Percentiles rank a stretch among this genome's conserved stretches.
Conservation (phyloP, 2,797 vertebrate species). For the Capromys pilorides region DNA sequence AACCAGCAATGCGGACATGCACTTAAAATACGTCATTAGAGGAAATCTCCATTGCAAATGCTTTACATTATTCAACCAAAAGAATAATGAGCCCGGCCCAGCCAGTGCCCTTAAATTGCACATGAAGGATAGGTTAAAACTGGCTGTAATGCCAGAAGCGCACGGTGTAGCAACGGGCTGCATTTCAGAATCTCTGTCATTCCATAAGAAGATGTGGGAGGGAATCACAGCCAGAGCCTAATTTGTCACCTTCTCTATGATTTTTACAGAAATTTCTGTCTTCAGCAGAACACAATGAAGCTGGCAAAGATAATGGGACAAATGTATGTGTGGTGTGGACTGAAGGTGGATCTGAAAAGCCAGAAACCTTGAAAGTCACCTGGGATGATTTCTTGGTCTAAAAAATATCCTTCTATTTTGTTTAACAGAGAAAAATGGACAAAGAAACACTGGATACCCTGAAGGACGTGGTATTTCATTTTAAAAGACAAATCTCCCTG, state of each 20-base stretch:
- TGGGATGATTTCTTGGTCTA: slow-evolving; percentile 27
- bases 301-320: background rate
- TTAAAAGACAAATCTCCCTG: slow-evolving; percentile 38
- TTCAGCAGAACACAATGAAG: background rate
- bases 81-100: slow-evolving; percentile 62
- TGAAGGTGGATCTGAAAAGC: background rate
- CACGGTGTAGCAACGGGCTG: background rate
- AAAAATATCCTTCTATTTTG: slow-evolving; percentile 27
- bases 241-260: slow-evolving; percentile 63
- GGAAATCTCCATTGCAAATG: slow-evolving; percentile 84
- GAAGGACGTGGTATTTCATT: background rate
- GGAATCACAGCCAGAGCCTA: slow-evolving; percentile 13
- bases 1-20: slow-evolving; percentile 77
- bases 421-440: slow-evolving; percentile 25
- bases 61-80: slow-evolving; percentile 79
- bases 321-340: background rate
- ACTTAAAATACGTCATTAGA: slow-evolving; percentile 84
- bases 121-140: slow-evolving; percentile 62
- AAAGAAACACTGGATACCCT: slow-evolving; percentile 35
- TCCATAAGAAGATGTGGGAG: slow-evolving; percentile 27
- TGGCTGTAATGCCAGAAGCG: slow-evolving; percentile 32
- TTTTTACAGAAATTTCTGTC: slow-evolving; percentile 54
- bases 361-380: slow-evolving; percentile 44
- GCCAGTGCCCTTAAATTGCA: slow-evolving; percentile 64
- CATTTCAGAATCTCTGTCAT: slow-evolving; percentile 48